These are phyloP conservation scores for Andrena haemorrhoa DNA, from an alignment of 2,888 invertebrate genomes.

Conservation along the genomic window DNA sequence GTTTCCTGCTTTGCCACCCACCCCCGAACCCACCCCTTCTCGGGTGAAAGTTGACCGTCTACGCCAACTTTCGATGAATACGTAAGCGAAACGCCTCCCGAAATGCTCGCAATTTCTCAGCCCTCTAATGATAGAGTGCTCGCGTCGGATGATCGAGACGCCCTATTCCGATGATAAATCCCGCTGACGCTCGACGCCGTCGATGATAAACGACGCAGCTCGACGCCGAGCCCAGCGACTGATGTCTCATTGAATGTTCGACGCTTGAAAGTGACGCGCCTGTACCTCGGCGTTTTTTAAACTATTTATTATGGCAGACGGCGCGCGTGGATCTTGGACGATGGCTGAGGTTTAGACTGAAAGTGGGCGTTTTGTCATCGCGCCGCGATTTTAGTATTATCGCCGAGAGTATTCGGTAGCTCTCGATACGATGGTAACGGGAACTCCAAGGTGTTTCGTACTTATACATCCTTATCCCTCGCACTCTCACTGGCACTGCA, in stretches of 20 bases:
- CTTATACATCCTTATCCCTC: background rate
- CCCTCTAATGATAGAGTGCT: slow-evolving; percentile 33
- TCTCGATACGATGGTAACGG: too few species aligned
- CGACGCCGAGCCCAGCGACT: slow-evolving; percentile 6
- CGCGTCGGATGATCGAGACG: slow-evolving; percentile 32
- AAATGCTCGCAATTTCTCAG: slow-evolving; percentile 31
- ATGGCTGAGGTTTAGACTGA: background rate
- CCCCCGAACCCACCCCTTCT: background rate
- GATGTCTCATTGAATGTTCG: slow-evolving; percentile 36
- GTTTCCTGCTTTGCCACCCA: background rate
- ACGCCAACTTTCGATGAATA: slow-evolving; percentile 12
- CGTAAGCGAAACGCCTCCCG: slow-evolving; percentile 8
- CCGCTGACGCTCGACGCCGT: slow-evolving; percentile 24
- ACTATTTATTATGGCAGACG: background rate
- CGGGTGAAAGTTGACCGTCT: background rate
- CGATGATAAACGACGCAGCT: slow-evolving; percentile 38
- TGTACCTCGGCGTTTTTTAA: background rate
- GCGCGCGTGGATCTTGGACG: background rate
- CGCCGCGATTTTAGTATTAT: too few species aligned
- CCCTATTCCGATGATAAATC: slow-evolving; percentile 42
- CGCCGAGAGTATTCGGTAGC: too few species aligned
- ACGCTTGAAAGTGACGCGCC: slow-evolving; percentile 6
- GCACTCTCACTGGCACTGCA: slow-evolving; percentile 15
- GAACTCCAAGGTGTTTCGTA: too few species aligned
- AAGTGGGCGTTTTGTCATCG: background rate